Evolutionary conservation across 1,140 invertebrate genomes (phyloP), one percentile per base, ranked within the genome.

Genomic region (Cryptotermes secundus): DNA sequence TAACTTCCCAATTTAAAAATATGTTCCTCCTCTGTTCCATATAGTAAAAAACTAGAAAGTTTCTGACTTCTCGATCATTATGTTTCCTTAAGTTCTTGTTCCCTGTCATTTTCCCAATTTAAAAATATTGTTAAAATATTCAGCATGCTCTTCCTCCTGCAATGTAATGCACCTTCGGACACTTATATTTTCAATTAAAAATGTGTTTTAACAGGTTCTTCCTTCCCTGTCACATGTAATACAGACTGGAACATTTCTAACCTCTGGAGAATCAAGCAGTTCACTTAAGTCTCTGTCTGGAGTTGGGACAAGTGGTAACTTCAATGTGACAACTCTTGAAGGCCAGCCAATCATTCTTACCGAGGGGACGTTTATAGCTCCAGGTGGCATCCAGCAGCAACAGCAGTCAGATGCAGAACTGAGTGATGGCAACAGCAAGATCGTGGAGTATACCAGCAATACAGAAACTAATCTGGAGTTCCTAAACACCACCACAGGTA

Each of bases 221-320:
- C 59, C 59, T 72, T 72, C 59, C n/a, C 59, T 72, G 59, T 72
- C 59, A 72, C 59, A 72, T 72, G 59, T 72, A 31, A 72, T 72
- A n/a, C 59, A 72, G n/a, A 72, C 59, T 72, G 59, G 59, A 72
- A 72, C 59, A n/a, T 72, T 72, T 31, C 59, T 72, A 14, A 72
- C 59, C 16, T 19, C 45, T 72, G 59, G 26, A 3, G 59, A 72
- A 4, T n/a, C 59, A 6, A 72, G n/a, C 59, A 31, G 59, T 31
- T 72, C 59, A 72, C 59, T 72, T 6, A 72, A 72, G 14, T 31
- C 59, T 72, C 59, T 72, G 9, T 72, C 59, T 9, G 59, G n/a
- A 31, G 59, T 72, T 31, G 26, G 9, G 59, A 31, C 59, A 72
- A 26, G 59, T 6, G 31, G 59, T 72, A 72, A 31, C n/a, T n/a